Evolutionary conservation across 2,797 vertebrate genomes (phyloP).

Genomic region (Tauraco hartlaubi): DNA sequence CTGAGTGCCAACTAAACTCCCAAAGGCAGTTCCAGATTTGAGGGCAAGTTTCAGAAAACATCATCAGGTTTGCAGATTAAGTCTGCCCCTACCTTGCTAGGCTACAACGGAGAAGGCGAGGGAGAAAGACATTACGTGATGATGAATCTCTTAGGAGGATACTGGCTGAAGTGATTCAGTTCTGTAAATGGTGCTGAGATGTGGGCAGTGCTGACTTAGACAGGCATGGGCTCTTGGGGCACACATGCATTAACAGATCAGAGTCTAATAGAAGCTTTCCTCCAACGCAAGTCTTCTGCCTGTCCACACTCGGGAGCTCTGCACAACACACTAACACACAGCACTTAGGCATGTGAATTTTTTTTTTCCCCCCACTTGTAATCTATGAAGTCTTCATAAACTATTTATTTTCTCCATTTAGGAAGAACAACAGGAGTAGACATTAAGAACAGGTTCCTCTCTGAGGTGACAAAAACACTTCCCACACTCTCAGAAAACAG

Average conservation of each 20-base stretch:
- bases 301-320: neutral
- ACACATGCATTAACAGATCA: neutral
- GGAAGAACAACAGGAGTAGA: neutral
- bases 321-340: neutral
- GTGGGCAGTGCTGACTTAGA: neutral
- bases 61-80: neutral
- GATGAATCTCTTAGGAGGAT: neutral
- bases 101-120: neutral
- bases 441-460: neutral
- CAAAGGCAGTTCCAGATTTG: neutral
- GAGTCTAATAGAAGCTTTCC: neutral
- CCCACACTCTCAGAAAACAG: neutral
- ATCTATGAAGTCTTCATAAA: neutral
- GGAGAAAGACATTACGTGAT: neutral
- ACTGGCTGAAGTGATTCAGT: accelerated
- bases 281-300: neutral
- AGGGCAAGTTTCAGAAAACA: neutral
- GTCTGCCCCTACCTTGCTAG: neutral
- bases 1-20: neutral
- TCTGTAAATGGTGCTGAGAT: neutral
- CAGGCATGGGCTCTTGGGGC: neutral
- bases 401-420: neutral
- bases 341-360: neutral
- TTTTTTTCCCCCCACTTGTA: neutral
- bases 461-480: neutral